These are phyloP conservation scores for Ceramica pisi DNA, from an alignment of 2,888 invertebrate species.

Conservation along the genomic window DNA sequence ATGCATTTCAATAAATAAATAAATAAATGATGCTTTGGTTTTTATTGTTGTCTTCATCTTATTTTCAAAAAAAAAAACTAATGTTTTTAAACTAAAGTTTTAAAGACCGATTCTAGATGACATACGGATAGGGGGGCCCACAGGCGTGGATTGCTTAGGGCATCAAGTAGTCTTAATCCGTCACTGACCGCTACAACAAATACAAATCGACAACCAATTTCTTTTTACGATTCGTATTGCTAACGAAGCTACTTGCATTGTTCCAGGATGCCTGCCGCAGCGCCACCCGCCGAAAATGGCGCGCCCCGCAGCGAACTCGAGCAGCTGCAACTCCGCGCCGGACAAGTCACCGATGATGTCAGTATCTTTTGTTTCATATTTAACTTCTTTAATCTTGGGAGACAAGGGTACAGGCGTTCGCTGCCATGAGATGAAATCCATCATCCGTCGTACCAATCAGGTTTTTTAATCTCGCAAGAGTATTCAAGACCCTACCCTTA, in stretches of 20 bases:
- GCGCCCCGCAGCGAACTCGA: conserved; percentile 96
- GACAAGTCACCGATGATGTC: conserved; percentile 97
- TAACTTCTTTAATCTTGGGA: neutral
- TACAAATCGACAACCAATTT: too few species aligned
- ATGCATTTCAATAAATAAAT: too few species aligned
- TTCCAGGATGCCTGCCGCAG: conserved; percentile 92
- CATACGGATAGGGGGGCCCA: too few species aligned
- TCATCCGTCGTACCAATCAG: too few species aligned
- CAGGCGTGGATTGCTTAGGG: too few species aligned
- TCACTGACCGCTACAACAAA: too few species aligned
- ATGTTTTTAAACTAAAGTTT: too few species aligned
- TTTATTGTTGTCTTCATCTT: too few species aligned
- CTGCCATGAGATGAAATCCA: neutral
- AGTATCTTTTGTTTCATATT: conserved; percentile 70
- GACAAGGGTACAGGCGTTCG: neutral
- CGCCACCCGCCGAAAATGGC: conserved; percentile 91
- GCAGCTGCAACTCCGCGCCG: conserved; percentile 96
- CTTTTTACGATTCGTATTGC: neutral
- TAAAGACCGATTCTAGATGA: too few species aligned
- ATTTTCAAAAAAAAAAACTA: too few species aligned
- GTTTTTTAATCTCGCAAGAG: neutral
- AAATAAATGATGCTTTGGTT: too few species aligned
- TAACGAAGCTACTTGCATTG: conserved; percentile 54
- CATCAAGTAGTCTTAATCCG: too few species aligned
- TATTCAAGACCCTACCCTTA: neutral